Evolutionary conservation across 2,797 vertebrate species (phyloP), one percentile per base, ranked within the genome.

Genomic region (Balearica regulorum): DNA sequence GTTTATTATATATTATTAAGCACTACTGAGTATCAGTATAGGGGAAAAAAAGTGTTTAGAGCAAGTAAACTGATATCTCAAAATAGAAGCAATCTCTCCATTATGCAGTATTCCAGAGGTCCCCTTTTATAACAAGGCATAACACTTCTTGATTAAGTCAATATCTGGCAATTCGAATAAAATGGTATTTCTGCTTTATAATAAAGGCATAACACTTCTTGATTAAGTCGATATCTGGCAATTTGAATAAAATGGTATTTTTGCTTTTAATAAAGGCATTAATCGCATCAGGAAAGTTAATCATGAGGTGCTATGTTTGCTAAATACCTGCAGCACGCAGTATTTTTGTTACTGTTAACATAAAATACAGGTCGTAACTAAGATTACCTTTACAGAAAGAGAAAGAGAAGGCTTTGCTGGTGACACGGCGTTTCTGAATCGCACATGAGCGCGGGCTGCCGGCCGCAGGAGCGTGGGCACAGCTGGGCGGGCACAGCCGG

Each of bases 391-490:
- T 3, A 16, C 31, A 43, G 46, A 58, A 37, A 0, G n/a, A 25
- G 35, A 44, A 53, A 7, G 29, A 14, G 14, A 46, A 0, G 6
- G 6, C n/a, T 41, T 21, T 8, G 33, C 26, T 7, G 57, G 51
- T 3, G 15, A 51, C 25, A 14, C 0, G 3, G 37, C 0, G 1
- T 20, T 68, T 33, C 25, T 11, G 37, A n/a, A 64, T 13, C 0
- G 10, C 35, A 2, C 2, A 1, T 0, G 39, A 11, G 26, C 31
- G 46, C 1, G 2, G 44, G 55, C 61, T 20, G 55, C 3, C 0
- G 1, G 54, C 6, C 13, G 14, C 51, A 3, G 64, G 6, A 49
- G 53, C 2, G 4, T 0, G 1, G 73, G 43, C 41, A 13, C 18
- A 3, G 49, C 53, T 1, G 71, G 64, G 17, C 6, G 2, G 39